Evolutionary conservation across 2,888 invertebrate genomes (phyloP), one percentile per base, ranked within the genome.

Genomic region (Apamea anceps): DNA sequence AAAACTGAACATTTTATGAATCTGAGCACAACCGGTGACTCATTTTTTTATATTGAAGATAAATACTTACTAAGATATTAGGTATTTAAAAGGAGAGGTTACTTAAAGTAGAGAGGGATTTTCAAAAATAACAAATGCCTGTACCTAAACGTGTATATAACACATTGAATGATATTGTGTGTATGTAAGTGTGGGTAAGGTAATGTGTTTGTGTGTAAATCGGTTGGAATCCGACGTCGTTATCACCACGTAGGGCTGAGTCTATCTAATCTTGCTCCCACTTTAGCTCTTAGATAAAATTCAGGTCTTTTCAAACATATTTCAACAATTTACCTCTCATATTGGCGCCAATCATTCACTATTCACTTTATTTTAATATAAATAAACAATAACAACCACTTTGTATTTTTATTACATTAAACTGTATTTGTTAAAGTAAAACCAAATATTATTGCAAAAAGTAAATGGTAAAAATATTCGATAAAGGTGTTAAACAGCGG

Each of bases 181-280:
- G 12, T 73, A 21, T 60, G 48, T 57, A 12, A 28, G 79, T 82
- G 82, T 82, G 79, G 62, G 73, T 82, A 66, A 89, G 88, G 89
- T 57, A 91, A 86, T 92, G 92, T 80, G 67, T 76, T 70, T 84
- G 92, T 94, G 93, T 93, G 92, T 92, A 91, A 91, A 91, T 92
- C 85, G 91, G 91, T 89, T 92, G 93, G 94, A 95, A 95, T 95
- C 93, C 94, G 90, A 91, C 88, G 90, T 87, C 89, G 91, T 95
- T 96, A 96, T 96, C 96, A 93, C 79, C 80, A 85, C 90, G 92
- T 94, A 96, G 96, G 96, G 96, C 94, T 94, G 94, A 91, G 92
- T 89, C 91, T 95, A 96, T 96, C 96, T 96, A 94, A 96, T 96
- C 96, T 94, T 92, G 90, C 92, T 94, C 92, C 92, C 92, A 94